Conservation (phyloP, 1,140 invertebrate species). For the Danaus plexippus region DNA sequence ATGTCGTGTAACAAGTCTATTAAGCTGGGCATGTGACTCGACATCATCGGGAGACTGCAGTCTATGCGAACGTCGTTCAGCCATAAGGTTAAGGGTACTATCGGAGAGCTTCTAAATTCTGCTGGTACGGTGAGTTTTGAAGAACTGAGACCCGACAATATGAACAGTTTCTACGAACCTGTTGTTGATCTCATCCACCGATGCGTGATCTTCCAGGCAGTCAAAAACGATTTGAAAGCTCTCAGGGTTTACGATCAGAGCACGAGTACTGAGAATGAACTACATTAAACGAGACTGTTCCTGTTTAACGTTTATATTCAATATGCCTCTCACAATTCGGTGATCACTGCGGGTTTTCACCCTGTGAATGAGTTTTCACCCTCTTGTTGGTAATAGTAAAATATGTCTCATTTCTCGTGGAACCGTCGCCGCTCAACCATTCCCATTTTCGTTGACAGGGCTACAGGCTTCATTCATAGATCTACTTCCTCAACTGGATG, state of each 20-base stretch:
- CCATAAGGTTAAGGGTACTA: conserved; percentile 7
- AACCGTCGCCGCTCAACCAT: conserved; percentile 29
- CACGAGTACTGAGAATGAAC: conserved; percentile 17
- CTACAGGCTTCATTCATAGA: conserved; percentile 5
- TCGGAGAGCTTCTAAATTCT: conserved; percentile 10
- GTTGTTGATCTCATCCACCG: conserved; percentile 9
- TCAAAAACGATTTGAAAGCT: neutral
- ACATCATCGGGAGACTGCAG: conserved; percentile 6
- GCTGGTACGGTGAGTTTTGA: neutral
- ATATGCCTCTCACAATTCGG: conserved; percentile 29
- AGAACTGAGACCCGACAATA: conserved; percentile 8
- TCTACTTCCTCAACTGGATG: too few species aligned
- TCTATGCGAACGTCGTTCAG: conserved; percentile 2
- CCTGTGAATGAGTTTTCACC: conserved; percentile 25
- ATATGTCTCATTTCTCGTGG: conserved; percentile 31
- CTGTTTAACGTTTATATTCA: conserved; percentile 20
- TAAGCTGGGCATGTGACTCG: conserved; percentile 7
- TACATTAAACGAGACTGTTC: conserved; percentile 19
- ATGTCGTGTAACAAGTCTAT: too few species aligned
- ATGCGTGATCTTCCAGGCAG: conserved; percentile 1
- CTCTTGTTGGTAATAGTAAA: conserved; percentile 28
- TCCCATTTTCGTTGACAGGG: conserved; percentile 23
- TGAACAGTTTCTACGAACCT: conserved; percentile 12
- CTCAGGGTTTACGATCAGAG: conserved; percentile 13
- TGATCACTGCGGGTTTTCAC: conserved; percentile 33